These are phyloP conservation scores for Dendrolimus houi DNA, from an alignment of 2,888 invertebrate species.

Conservation along the genomic window DNA sequence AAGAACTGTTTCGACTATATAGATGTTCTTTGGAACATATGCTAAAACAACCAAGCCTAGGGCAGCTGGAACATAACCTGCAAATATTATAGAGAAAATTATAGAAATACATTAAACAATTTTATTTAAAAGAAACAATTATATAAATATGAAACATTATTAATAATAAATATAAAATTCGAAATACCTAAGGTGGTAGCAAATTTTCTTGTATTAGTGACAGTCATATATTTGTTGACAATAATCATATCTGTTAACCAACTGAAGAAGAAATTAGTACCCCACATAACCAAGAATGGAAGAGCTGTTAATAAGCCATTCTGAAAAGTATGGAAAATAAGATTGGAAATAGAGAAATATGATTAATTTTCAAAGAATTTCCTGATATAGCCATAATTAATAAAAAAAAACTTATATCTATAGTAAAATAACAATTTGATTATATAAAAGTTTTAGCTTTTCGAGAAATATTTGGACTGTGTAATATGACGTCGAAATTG, in stretches of 20 bases:
- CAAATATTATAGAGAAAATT: conserved; percentile 11
- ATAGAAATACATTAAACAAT: too few relatives aligned
- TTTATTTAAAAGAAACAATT: too few relatives aligned
- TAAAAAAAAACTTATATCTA: too few relatives aligned
- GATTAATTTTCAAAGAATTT: too few relatives aligned
- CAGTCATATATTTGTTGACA: conserved; percentile 64
- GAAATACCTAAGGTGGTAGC: conserved; percentile 69
- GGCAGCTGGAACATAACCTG: conserved; percentile 75
- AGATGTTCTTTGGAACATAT: conserved; percentile 63
- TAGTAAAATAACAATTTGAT: too few relatives aligned
- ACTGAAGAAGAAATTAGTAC: conserved; percentile 83
- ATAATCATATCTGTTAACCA: conserved; percentile 79
- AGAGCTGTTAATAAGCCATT: conserved; percentile 82
- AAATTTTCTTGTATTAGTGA: conserved; percentile 75
- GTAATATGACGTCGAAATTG: too few relatives aligned
- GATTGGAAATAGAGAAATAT: too few relatives aligned
- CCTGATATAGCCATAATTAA: too few relatives aligned
- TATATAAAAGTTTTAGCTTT: too few relatives aligned
- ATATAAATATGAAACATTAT: conserved; percentile 2
- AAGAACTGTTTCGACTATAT: conserved; percentile 73
- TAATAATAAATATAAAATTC: neutral
- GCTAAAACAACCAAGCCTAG: conserved; percentile 73
- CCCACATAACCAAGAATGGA: conserved; percentile 85
- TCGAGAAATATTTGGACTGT: too few relatives aligned
- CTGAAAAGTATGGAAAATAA: conserved; percentile 39